Conservation (phyloP, 2,113 vertebrate species). For the Larimichthys polyactis region DNA sequence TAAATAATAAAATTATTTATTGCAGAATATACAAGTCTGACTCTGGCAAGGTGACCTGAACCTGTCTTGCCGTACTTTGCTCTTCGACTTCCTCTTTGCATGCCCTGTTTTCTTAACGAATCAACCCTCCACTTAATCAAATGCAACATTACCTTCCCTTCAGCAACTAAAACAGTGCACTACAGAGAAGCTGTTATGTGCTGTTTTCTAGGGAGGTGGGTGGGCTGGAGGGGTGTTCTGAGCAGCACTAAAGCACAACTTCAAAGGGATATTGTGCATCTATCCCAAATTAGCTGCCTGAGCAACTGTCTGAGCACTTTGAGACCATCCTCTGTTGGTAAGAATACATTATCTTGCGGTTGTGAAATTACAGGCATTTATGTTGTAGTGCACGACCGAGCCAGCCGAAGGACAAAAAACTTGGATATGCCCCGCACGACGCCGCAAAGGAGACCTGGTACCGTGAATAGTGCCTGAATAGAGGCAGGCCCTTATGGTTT, state of each 20-base stretch:
- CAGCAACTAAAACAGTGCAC: slow-evolving; percentile 55
- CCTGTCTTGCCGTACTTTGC: slow-evolving; percentile 38
- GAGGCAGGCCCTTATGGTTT: slow-evolving; percentile 65
- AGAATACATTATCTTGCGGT: slow-evolving; percentile 75
- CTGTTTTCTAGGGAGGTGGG: slow-evolving; percentile 35
- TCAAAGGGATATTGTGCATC: slow-evolving; percentile 77
- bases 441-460: slow-evolving; percentile 51
- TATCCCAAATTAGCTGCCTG: slow-evolving; percentile 74
- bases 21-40: slow-evolving; percentile 19
- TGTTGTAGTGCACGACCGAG: slow-evolving; percentile 52
- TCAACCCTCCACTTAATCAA: slow-evolving; percentile 57
- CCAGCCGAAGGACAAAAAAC: slow-evolving; percentile 49
- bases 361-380: slow-evolving; percentile 70
- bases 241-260: slow-evolving; percentile 64
- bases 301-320: slow-evolving; percentile 69
- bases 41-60: slow-evolving; percentile 41
- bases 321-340: slow-evolving; percentile 69
- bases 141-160: slow-evolving; percentile 65
- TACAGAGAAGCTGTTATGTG: slow-evolving; percentile 48
- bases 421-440: slow-evolving; percentile 45
- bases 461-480: slow-evolving; percentile 42
- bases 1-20: slow-evolving; percentile 46
- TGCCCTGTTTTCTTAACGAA: slow-evolving; percentile 57
- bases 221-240: slow-evolving; percentile 22
- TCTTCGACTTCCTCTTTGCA: slow-evolving; percentile 17